Conservation (phyloP, 2,113 vertebrate genomes). For the Falcunculus frontatus region DNA sequence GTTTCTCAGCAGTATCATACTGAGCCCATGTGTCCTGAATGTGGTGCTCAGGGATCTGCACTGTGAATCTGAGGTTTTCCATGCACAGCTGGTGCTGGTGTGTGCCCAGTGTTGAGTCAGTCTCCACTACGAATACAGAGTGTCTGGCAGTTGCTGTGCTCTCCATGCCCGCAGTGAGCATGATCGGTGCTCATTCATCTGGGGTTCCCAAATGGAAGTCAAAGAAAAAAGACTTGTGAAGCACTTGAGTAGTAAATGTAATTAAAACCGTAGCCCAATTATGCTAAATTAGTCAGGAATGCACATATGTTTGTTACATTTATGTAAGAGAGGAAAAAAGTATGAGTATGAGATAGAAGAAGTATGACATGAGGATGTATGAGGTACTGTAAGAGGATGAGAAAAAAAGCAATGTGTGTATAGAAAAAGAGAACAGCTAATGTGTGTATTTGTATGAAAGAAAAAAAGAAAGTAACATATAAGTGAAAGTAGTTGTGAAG, state of each 20-base stretch:
- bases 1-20: not conserved
- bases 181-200: not conserved
- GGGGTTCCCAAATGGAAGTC: not conserved
- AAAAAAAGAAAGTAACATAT: not conserved
- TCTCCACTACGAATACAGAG: not conserved
- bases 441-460: not conserved
- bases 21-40: not conserved
- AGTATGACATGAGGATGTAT: not conserved
- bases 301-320: not conserved
- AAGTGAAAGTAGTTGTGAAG: not conserved
- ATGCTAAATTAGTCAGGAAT: not conserved
- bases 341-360: not conserved
- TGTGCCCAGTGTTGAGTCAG: not conserved
- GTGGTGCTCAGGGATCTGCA: not conserved
- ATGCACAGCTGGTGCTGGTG: not conserved
- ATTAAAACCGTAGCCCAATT: not conserved
- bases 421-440: not conserved
- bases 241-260: not conserved
- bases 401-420: rapidly evolving
- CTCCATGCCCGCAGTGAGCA: not conserved
- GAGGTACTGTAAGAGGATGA: not conserved
- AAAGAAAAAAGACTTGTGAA: not conserved
- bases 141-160: not conserved
- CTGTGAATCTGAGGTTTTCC: not conserved
- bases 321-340: not conserved